Base-by-base conservation (phyloP, 2,113 vertebrate species). In the Nibea coibor region DNA sequence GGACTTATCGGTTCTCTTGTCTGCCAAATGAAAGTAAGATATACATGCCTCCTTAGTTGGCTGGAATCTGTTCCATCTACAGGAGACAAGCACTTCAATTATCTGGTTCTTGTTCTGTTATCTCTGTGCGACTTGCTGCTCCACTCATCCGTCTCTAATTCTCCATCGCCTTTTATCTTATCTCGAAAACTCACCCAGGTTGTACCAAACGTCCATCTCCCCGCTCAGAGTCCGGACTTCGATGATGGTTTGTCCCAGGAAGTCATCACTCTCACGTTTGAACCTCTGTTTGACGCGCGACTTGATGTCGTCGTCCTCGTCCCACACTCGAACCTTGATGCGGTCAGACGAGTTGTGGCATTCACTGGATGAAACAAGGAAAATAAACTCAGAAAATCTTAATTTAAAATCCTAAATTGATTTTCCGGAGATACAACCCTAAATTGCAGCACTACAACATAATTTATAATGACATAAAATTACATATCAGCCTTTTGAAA, bases 121-220 rank as follows among this genome's bases (percentile, higher is more conserved):
- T 81, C 77, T 71, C 63, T n/a, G 26, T 39, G n/a, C 16, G 17
- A 53, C 71, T 68, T 17, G 3, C 45, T 74, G 50, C 28, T 75
- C 56, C 48, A 62, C 24, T 80, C 61, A 76, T 69, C 61, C 10
- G 3, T 70, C 72, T 80, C 39, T 77, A 81, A 88, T 68, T 69
- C 64, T 22, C 31, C 20, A 9, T 35, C 1, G 1, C 59, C 59
- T 63, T 71, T 73, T 56, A 4, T 31, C 17, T 65, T 69, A 75
- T 80, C 35, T 70, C 42, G 12, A 54, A 54, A 78, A 75, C 96
- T 94, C 88, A 99, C 98, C 98, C 10, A 99, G 94, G 89, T 99
- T 99, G 94, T 99, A 99, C 98, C 98, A 99, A 70, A 99, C 98
- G 9, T 99, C 98, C 98, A 99, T 99, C 93, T 99, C 98, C 70